Evolutionary conservation across 1,140 invertebrate genomes (phyloP).

Genomic region (Littorina saxatilis): DNA sequence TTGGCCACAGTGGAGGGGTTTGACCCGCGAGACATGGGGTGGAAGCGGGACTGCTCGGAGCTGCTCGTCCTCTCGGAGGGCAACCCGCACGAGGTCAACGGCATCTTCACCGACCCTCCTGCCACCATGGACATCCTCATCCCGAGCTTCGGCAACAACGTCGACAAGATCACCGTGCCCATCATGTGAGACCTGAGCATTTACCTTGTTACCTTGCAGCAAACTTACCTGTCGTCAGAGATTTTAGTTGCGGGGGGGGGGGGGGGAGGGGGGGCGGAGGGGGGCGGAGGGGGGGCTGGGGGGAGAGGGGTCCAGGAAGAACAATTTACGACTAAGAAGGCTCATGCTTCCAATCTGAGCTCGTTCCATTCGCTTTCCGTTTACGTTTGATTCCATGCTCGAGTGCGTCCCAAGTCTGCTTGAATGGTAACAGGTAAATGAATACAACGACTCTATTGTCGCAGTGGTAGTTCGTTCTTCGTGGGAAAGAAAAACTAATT

Average conservation of each 20-base stretch:
- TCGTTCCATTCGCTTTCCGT: too few species aligned
- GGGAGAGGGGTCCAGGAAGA: neutral
- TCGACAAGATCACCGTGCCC: slow-evolving; percentile 27
- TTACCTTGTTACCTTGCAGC: neutral
- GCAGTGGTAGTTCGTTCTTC: too few species aligned
- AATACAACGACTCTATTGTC: too few species aligned
- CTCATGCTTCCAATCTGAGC: too few species aligned
- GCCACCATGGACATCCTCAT: slow-evolving; percentile 30
- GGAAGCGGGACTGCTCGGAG: slow-evolving; percentile 25
- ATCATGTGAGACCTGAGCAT: neutral
- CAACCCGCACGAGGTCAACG: slow-evolving; percentile 32
- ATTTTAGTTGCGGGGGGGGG: neutral
- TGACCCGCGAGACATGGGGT: slow-evolving; percentile 24
- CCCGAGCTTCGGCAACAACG: slow-evolving; percentile 26
- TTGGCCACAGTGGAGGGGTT: slow-evolving; percentile 24
- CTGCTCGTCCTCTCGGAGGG: slow-evolving; percentile 33
- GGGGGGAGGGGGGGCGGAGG: neutral
- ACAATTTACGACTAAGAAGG: too few species aligned
- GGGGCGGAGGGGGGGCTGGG: neutral
- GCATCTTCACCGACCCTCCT: slow-evolving; percentile 20
- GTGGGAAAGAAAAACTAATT: too few species aligned
- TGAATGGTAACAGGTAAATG: too few species aligned
- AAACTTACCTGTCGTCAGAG: too few species aligned
- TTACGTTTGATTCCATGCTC: too few species aligned
- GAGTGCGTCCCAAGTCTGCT: too few species aligned